Evolutionary conservation across 2,797 vertebrate genomes (phyloP), one percentile per base, ranked within the genome.

Genomic region (Enteromius fasciolatus): DNA sequence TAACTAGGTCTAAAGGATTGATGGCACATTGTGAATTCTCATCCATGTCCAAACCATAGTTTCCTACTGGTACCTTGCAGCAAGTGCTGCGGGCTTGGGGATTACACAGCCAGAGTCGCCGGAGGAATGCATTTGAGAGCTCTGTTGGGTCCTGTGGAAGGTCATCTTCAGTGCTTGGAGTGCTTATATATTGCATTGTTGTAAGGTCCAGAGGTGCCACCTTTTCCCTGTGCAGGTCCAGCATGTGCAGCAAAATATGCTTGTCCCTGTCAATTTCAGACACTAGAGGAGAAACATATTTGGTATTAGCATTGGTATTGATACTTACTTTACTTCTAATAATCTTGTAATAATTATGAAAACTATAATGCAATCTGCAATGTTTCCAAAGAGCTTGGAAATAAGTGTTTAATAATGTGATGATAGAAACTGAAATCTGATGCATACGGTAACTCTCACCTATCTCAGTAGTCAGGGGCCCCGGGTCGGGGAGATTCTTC

Each of bases 1-100:
- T 90, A n/a, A 96, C 89, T 7, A 96, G 88, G 89, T 96, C 96
- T 82, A 95, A 89, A 7, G 95, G 94, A 81, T 96, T 93, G 54
- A 93, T 69, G 1, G 64, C 63, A 80, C 75, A 86, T 59, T 87
- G 84, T 14, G 57, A 87, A 18, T 89, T 79, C 61, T 59, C 85
- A 72, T 68, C 77, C 63, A 79, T 85, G 18, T 86, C 50, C 50
- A 86, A 80, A 33, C 57, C 41, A 18, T 86, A 84, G 0, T 10
- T 28, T 78, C 81, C 74, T 52, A 76, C 69, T 14, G 39, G 2
- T n/a, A 48, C 39, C 25, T 85, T 77, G 83, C 86, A 91, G 50
- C 28, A 87, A 57, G 91, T n/a, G 87, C 82, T 92, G 5, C 93
- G 89, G 18, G 93, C 88, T 79, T 94, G 88, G 72, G 91, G 89